Conservation (phyloP, 2,113 vertebrate species). For the Irena cyanogastra region DNA sequence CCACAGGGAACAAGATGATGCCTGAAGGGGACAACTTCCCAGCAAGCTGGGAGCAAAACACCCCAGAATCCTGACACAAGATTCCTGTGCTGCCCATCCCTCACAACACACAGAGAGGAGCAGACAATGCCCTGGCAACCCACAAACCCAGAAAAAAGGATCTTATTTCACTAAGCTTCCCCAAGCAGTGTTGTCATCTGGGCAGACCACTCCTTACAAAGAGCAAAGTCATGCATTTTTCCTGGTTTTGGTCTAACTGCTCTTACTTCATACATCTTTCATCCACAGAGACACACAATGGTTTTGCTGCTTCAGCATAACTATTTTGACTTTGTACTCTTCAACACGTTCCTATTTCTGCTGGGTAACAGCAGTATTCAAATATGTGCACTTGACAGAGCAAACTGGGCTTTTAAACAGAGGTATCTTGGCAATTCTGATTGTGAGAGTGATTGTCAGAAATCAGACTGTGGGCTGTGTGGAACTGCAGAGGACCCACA, state of each 20-base stretch:
- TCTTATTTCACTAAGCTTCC: not conserved
- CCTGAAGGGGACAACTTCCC: not conserved
- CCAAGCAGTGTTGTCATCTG: not conserved
- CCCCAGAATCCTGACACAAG: not conserved
- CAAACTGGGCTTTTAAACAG: not conserved
- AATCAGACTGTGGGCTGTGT: not conserved
- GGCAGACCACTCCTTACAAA: not conserved
- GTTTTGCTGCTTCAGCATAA: not conserved
- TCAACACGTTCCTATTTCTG: not conserved
- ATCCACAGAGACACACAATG: not conserved
- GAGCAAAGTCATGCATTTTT: not conserved
- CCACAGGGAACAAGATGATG: not conserved
- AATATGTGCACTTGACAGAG: not conserved
- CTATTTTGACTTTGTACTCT: not conserved
- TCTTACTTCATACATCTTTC: not conserved
- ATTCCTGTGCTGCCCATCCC: not conserved
- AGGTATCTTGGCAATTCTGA: not conserved
- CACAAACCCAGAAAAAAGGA: not conserved
- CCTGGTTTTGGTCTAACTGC: not conserved
- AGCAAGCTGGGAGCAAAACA: not conserved
- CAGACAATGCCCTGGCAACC: slow-evolving; percentile 20
- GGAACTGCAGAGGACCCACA: not conserved
- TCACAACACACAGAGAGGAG: not conserved
- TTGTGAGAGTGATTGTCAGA: not conserved
- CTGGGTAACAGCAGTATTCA: not conserved